Percentiles rank a stretch among this genome's conserved stretches.
phyloP scores from a whole-genome alignment of 2,888 invertebrate genomes.

The Crossocerus cetratus region DNA sequence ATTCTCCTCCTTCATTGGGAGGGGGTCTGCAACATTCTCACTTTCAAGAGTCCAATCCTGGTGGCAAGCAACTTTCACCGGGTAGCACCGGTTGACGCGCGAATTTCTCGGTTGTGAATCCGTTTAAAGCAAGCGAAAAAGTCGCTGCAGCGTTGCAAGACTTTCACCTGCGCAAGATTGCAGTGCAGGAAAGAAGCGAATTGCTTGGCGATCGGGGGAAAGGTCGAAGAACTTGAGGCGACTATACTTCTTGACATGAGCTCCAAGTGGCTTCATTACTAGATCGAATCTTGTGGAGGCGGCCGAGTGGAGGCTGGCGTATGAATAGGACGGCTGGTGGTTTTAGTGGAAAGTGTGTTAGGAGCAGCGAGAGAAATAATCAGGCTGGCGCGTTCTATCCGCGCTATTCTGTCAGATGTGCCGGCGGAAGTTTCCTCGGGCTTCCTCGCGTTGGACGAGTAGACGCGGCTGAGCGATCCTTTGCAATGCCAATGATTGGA shows the following conservation, averaged over 20 bases:
- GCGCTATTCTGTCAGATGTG: neutral
- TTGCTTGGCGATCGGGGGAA: constrained; percentile 29
- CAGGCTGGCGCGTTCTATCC: constrained; percentile 24
- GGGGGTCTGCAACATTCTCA: constrained; percentile 4
- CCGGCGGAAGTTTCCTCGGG: neutral
- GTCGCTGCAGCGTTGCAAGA: constrained; percentile 17
- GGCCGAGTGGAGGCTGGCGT: too few species aligned
- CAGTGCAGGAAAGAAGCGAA: constrained; percentile 31
- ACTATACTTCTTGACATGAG: too few species aligned
- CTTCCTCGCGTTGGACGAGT: too few species aligned
- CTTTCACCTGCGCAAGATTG: constrained; percentile 46
- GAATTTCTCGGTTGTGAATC: too few species aligned
- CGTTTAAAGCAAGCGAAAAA: constrained; percentile 17
- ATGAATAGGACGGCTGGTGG: neutral
- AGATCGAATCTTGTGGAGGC: too few species aligned
- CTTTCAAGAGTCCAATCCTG: constrained; percentile 12
- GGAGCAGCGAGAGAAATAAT: constrained; percentile 24
- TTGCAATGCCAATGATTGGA: constrained; percentile 5
- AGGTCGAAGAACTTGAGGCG: constrained; percentile 46
- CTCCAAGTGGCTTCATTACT: too few species aligned
- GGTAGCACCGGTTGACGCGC: neutral
- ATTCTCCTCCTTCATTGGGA: neutral
- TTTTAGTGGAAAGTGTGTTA: neutral
- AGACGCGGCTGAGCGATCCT: neutral
- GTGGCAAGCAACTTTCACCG: constrained; percentile 29